Percentiles rank a stretch among this genome's conserved stretches.
Conservation (phyloP, 2,888 invertebrate genomes). For the Agrochola lychnidis region DNA sequence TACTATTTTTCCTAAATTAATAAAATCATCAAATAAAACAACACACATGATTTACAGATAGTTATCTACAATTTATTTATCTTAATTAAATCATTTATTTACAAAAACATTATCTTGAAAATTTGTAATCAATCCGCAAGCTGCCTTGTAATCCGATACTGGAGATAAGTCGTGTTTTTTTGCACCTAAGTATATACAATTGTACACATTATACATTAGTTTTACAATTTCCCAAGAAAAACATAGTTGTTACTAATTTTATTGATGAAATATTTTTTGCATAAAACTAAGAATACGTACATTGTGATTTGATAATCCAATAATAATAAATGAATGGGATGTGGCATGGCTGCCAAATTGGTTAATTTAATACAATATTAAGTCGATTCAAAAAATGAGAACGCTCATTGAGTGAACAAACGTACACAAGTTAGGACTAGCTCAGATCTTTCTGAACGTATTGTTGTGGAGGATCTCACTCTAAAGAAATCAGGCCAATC, state of each 20-base stretch:
- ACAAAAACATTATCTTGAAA: background rate
- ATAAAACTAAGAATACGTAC: background rate
- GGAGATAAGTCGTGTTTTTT: background rate
- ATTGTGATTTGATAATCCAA: background rate
- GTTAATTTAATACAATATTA: background rate
- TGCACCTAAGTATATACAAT: background rate
- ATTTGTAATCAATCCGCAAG: background rate
- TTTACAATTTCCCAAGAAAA: background rate
- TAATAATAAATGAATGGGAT: background rate
- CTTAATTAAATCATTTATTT: background rate
- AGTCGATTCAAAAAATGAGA: background rate
- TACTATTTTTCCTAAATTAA: background rate
- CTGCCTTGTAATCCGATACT: background rate
- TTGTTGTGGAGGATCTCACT: background rate
- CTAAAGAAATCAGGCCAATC: background rate
- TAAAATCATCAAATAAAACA: slow-evolving; percentile 16
- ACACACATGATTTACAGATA: background rate
- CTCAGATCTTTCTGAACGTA: background rate
- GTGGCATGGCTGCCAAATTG: background rate
- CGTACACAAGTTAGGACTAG: background rate
- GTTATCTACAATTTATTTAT: background rate
- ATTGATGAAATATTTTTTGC: background rate
- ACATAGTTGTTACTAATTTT: background rate
- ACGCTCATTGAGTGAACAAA: background rate
- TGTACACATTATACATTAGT: background rate